Evolutionary conservation across 2,888 invertebrate species (phyloP), one percentile per base, ranked within the genome.

Genomic region (Prenolepis imparis): DNA sequence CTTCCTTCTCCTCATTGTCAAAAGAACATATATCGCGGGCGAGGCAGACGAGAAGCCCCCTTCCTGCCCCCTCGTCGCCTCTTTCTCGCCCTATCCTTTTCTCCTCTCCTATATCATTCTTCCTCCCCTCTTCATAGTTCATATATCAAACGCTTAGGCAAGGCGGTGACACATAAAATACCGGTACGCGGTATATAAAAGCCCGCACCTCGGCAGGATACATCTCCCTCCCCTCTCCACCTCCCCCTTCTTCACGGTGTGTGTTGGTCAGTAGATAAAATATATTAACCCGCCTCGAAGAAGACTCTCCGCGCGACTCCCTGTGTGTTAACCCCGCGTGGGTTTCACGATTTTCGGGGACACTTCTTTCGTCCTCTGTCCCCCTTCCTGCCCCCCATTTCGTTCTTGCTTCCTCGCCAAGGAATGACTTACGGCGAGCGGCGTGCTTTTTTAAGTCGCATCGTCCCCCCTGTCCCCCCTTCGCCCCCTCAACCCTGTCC

Each of bases 111-210:
- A 78, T 70, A 72, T 83, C 82, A 73, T 64, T 64, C 78, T 48
- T 68, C 73, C 5, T 36, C 5, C 11, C 36, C 48, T 32, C 48
- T 81, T 92, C 91, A 91, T 92, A 93, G 93, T 93, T 93, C 92
- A 93, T 93, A 93, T 93, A 93, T 93, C 93, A 93, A 92, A 91
- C 90, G 93, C 93, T 93, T 93, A 93, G 93, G 93, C 87, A 89
- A 93, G 93, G 93, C 93, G 93, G 93, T 91, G 93, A 93, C 93
- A 93, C 93, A 93, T 92, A 93, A n/a, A 93, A 93, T 93, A 93
- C 93, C 92, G 70, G 86, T 89, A 86, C 90, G 90, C 91, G 92
- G 91, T 93, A 84, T 92, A 92, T 93, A 91, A 93, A 92, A 87
- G 87, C 89, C 87, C 86, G 81, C 83, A 86, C 86, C 86, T 84